phyloP scores from a whole-genome alignment of 2,888 invertebrate genomes.

The Orchesellides sinensis region DNA sequence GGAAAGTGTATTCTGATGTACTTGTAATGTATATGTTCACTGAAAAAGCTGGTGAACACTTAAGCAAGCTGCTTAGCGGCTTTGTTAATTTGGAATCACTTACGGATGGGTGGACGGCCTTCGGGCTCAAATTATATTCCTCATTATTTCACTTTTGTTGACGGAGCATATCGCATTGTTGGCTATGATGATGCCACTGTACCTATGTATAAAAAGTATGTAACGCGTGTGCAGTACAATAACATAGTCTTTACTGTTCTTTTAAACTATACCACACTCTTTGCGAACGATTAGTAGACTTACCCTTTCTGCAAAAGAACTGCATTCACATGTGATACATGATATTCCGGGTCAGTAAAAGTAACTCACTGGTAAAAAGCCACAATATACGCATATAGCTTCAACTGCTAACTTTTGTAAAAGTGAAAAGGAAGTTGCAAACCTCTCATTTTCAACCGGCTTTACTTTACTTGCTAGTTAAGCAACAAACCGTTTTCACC shows the following conservation, averaged over 20 bases:
- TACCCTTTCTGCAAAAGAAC: no score
- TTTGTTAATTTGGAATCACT: slow-evolving; percentile 52
- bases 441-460: slow-evolving; percentile 1
- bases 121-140: slow-evolving; percentile 50
- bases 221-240: no score
- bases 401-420: no score
- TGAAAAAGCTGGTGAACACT: not conserved
- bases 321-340: slow-evolving; percentile 36
- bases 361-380: slow-evolving; percentile 10
- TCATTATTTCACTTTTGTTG: slow-evolving; percentile 55
- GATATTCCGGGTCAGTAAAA: not conserved
- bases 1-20: no score
- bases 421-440: slow-evolving; percentile 23
- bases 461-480: not conserved
- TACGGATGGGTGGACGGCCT: slow-evolving; percentile 46
- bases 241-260: not conserved
- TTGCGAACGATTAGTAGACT: no score
- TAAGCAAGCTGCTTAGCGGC: slow-evolving; percentile 53
- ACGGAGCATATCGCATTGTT: slow-evolving; percentile 34
- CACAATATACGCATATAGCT: not conserved
- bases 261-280: no score
- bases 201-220: no score
- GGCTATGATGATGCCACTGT: slow-evolving; percentile 20
- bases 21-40: no score
- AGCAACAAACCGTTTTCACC: not conserved